Evolutionary conservation across 1,140 invertebrate species (phyloP).

Genomic region (Drosophila subobscura): DNA sequence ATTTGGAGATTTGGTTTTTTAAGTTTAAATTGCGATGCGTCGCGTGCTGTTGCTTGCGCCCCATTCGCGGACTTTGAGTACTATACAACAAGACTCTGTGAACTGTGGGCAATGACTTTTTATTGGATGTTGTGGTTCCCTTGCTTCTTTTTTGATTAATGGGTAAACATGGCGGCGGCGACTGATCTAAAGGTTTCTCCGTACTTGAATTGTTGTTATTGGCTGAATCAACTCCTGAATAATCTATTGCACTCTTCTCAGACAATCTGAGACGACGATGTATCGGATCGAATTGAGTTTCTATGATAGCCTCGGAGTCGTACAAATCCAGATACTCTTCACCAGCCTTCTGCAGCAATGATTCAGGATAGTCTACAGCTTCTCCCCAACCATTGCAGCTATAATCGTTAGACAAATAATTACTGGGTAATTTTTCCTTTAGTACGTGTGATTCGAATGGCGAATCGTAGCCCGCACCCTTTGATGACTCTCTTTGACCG

Average conservation of each 20-base stretch:
- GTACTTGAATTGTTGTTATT: conserved; percentile 43
- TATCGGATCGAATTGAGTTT: conserved; percentile 40
- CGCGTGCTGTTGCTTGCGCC: conserved; percentile 59
- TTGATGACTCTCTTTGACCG: conserved; percentile 15
- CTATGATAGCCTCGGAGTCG: conserved; percentile 24
- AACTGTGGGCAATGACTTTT: conserved; percentile 63
- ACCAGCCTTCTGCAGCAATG: conserved; percentile 5
- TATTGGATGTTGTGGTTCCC: conserved; percentile 41
- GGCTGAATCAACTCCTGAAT: conserved; percentile 29
- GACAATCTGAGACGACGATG: conserved; percentile 44
- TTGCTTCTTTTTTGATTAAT: conserved; percentile 52
- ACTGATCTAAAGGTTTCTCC: conserved; percentile 6
- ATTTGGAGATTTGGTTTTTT: conserved; percentile 42
- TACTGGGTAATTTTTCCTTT: conserved; percentile 59
- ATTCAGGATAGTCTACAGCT: conserved; percentile 3
- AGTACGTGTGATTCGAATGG: conserved; percentile 54
- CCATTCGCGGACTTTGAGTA: conserved; percentile 68
- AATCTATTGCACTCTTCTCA: conserved; percentile 22
- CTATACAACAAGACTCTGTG: conserved; percentile 74
- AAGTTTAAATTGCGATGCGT: conserved; percentile 38
- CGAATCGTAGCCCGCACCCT: conserved; percentile 42
- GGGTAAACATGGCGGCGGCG: conserved; percentile 38
- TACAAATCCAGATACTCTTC: conserved; percentile 40
- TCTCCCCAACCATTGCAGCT: conserved; percentile 36
- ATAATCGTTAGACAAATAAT: conserved; percentile 44